Percentiles rank a stretch among this genome's conserved stretches.
These are phyloP conservation scores for Adelges cooleyi DNA, from an alignment of 1,140 invertebrate genomes.

Conservation along the genomic window DNA sequence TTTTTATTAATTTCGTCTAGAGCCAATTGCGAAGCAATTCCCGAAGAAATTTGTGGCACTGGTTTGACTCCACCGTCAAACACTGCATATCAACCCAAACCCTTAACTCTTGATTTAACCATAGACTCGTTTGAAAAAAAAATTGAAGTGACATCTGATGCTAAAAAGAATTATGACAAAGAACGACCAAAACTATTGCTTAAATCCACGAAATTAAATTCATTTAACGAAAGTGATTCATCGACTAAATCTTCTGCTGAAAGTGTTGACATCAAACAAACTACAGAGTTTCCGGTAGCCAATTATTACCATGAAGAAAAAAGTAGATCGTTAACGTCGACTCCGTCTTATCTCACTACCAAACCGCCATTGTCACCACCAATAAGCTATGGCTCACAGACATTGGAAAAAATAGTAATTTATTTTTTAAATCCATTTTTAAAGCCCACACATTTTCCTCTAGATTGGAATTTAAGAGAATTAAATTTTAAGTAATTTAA, in stretches of 20 bases:
- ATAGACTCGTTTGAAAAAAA: slow-evolving; percentile 9
- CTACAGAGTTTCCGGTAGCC: slow-evolving; percentile 5
- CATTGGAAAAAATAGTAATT: slow-evolving; percentile 7
- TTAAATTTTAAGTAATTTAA: no score
- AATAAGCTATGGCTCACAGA: slow-evolving; percentile 14
- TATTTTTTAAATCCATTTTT: no score
- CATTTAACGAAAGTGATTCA: slow-evolving; percentile 21
- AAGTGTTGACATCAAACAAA: slow-evolving; percentile 23
- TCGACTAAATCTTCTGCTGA: slow-evolving; percentile 16
- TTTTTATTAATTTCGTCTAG: slow-evolving; percentile 35
- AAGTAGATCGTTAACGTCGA: slow-evolving; percentile 28
- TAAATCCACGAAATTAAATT: slow-evolving; percentile 8
- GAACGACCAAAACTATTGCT: slow-evolving; percentile 17
- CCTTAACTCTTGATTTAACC: slow-evolving; percentile 33
- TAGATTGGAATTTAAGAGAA: no score
- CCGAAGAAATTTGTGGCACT: slow-evolving; percentile 65
- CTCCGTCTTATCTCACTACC: slow-evolving; percentile 35
- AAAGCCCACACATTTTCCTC: no score
- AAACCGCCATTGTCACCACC: slow-evolving; percentile 45
- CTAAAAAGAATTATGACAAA: slow-evolving; percentile 4
- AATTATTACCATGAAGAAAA: slow-evolving; percentile 15
- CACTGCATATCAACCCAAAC: slow-evolving; percentile 29
- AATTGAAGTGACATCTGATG: neutral
- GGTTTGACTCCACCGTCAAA: slow-evolving; percentile 47
- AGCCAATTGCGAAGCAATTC: slow-evolving; percentile 77